These are phyloP conservation scores for Gila orcuttii DNA, from an alignment of 2,113 vertebrate species.

Conservation along the genomic window DNA sequence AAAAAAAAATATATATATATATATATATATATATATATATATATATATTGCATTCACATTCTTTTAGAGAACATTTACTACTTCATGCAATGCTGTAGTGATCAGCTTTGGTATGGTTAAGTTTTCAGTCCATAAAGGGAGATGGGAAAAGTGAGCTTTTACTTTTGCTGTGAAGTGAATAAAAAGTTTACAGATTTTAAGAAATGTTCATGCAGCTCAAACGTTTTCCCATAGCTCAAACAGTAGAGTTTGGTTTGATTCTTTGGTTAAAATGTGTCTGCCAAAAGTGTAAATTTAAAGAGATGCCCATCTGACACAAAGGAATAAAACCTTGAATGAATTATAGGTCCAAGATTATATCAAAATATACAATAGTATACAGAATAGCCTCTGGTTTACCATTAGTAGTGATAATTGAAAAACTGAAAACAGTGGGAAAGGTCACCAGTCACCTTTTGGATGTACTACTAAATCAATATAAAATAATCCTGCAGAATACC, in stretches of 20 bases:
- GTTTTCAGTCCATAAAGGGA: conserved; percentile 29
- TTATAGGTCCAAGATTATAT: neutral
- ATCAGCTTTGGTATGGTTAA: neutral
- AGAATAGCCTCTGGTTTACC: neutral
- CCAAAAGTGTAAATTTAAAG: neutral
- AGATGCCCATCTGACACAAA: neutral
- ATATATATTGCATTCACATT: neutral
- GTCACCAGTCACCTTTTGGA: neutral
- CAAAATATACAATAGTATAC: neutral
- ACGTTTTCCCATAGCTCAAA: neutral
- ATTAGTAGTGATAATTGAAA: neutral
- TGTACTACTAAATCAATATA: neutral
- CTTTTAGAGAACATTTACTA: neutral
- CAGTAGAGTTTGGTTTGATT: neutral
- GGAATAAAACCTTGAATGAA: neutral
- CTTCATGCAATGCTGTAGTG: neutral
- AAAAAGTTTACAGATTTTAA: neutral
- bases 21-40: neutral
- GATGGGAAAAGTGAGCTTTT: neutral
- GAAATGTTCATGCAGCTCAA: neutral
- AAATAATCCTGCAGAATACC: neutral
- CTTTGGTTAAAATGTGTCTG: neutral
- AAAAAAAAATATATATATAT: neutral
- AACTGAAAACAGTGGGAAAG: neutral
- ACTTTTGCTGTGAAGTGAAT: conserved; percentile 20